Evolutionary conservation across 2,113 vertebrate genomes (phyloP), one percentile per base, ranked within the genome.

Genomic region (Gobius niger): DNA sequence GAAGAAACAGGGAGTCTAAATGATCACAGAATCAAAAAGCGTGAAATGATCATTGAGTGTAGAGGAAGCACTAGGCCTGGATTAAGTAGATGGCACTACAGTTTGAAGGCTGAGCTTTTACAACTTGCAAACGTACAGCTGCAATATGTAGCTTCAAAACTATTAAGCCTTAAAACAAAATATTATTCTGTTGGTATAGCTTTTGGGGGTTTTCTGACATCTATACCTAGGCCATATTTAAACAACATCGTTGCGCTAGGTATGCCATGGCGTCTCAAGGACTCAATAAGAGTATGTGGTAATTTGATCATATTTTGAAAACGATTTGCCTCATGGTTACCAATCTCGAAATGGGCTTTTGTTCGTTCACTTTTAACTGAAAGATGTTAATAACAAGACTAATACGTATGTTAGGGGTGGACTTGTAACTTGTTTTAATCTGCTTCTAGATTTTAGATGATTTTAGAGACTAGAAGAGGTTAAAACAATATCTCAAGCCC

Each of bases 61-160:
- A 57, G 54, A 57, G 63, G 59, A 73, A 73, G 70, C 77, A 47
- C 41, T 65, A 70, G 66, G 82, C 16, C 63, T 76, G 68, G 54
- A 75, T 88, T 86, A 80, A 16, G 42, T 62, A 66, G 56, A 70
- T 77, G 65, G 34, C 15, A 3, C 53, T 19, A 52, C n/a, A 66
- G 56, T 70, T 61, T 66, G 44, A 52, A 62, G 41, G 60, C 61
- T 80, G 42, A 59, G 62, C 67, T 61, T 47, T 52, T 71, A n/a
- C 59, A 59, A 19, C 63, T 18, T 19, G 42, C 11, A 75, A 67
- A 44, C 72, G 54, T 61, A 49, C 75, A 70, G 54, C 18, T 70
- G 18, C 57, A 42, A 63, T 67, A 76, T 56, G 41, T 67, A 52
- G 47, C 79, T 59, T 15, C 16, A 44, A 50, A 64, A 52, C 5